Conservation (phyloP, 2,113 vertebrate species). For the Nothobranchius kuhntae region DNA sequence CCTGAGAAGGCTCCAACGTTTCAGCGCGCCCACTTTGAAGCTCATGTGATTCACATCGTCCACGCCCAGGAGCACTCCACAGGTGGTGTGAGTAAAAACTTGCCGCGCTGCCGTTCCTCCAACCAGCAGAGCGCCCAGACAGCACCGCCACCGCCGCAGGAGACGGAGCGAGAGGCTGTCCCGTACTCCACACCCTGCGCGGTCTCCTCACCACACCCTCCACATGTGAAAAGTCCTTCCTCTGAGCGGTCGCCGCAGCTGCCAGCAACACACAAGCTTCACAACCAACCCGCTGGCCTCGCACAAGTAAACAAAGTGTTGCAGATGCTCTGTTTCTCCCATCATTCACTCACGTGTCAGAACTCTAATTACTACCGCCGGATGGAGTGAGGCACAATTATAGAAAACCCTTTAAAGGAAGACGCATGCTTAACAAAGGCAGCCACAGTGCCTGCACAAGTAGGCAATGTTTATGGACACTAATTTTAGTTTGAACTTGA, state of each 20-base stretch:
- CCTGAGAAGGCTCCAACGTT: slow-evolving; percentile 57
- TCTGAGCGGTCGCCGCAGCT: slow-evolving; percentile 57
- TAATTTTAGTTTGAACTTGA: slow-evolving; percentile 61
- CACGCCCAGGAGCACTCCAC: slow-evolving; percentile 60
- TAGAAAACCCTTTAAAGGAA: slow-evolving; percentile 38
- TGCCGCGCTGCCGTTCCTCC: slow-evolving; percentile 16
- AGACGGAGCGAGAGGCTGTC: slow-evolving; percentile 50
- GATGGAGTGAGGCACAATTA: slow-evolving; percentile 60
- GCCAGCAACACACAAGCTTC: slow-evolving; percentile 59
- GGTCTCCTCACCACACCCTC: slow-evolving; percentile 71
- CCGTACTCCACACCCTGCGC: slow-evolving; percentile 66
- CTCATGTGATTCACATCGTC: slow-evolving; percentile 75
- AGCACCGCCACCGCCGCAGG: slow-evolving; percentile 52
- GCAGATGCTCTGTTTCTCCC: slow-evolving; percentile 56
- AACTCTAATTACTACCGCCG: slow-evolving; percentile 71
- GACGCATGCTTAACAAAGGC: slow-evolving; percentile 57
- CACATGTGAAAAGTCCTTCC: slow-evolving; percentile 68
- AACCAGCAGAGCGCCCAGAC: slow-evolving; percentile 41
- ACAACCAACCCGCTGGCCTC: slow-evolving; percentile 51
- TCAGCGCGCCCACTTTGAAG: slow-evolving; percentile 57
- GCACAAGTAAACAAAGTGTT: slow-evolving; percentile 71
- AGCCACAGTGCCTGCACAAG: slow-evolving; percentile 46
- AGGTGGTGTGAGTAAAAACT: slow-evolving; percentile 64
- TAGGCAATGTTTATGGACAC: slow-evolving; percentile 51
- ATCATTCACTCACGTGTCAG: slow-evolving; percentile 59